These are phyloP conservation scores for Bombus affinis DNA, from an alignment of 1,140 invertebrate species.

Conservation along the genomic window DNA sequence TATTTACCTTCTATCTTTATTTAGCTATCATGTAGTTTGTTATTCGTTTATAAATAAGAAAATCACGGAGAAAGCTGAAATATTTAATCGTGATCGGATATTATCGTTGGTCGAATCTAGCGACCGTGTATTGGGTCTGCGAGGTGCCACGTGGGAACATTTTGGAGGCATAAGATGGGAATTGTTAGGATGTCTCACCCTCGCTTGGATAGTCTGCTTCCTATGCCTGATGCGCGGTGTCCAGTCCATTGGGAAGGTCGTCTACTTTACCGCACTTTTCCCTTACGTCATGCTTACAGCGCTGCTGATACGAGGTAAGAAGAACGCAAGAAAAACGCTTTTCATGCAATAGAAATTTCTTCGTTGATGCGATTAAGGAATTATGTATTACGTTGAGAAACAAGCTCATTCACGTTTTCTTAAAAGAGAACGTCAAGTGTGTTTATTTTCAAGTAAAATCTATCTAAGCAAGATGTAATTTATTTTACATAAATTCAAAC, in stretches of 20 bases:
- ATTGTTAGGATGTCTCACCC: constrained; percentile 87
- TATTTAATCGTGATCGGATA: constrained; percentile 47
- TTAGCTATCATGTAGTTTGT: neutral
- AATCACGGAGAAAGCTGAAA: constrained; percentile 40
- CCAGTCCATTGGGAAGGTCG: constrained; percentile 91
- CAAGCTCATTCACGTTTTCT: too few relatives aligned
- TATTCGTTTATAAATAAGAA: neutral
- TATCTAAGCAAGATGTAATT: too few relatives aligned
- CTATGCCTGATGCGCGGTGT: constrained; percentile 87
- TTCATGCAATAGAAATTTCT: constrained; percentile 5
- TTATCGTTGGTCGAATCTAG: constrained; percentile 78
- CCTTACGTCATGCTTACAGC: constrained; percentile 90
- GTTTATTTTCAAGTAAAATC: too few relatives aligned
- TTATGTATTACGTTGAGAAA: neutral
- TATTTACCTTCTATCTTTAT: too few relatives aligned
- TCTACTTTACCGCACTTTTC: constrained; percentile 90
- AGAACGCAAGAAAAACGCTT: neutral
- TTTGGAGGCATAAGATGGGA: constrained; percentile 89
- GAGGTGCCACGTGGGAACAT: constrained; percentile 85
- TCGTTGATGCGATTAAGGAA: neutral
- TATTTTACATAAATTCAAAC: too few relatives aligned
- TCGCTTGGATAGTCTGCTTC: constrained; percentile 90
- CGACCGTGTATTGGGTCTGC: constrained; percentile 85
- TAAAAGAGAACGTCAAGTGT: too few relatives aligned
- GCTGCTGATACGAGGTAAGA: constrained; percentile 85